These are phyloP conservation scores for Eriosoma lanigerum DNA, from an alignment of 1,140 invertebrate genomes.

Conservation along the genomic window DNA sequence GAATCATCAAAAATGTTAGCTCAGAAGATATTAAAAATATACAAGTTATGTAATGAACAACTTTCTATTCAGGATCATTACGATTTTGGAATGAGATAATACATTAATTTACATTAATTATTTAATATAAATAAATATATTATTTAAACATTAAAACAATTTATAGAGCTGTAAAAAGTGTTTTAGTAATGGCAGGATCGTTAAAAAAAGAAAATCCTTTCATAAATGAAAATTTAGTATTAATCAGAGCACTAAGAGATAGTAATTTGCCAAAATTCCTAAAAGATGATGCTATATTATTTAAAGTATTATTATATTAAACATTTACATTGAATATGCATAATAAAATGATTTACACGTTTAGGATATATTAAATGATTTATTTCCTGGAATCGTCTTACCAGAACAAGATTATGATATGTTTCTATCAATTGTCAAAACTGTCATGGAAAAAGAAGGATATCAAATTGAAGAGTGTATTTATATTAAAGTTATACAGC, in stretches of 20 bases:
- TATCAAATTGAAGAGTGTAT: slow-evolving; percentile 66
- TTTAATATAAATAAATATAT: background rate
- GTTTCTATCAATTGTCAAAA: slow-evolving; percentile 63
- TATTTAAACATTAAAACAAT: background rate
- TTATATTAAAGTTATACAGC: slow-evolving; percentile 67
- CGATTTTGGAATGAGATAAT: slow-evolving; percentile 80
- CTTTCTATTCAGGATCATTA: slow-evolving; percentile 91
- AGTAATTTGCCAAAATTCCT: slow-evolving; percentile 93
- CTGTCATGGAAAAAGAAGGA: slow-evolving; percentile 61
- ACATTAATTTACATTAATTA: no score
- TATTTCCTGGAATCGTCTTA: slow-evolving; percentile 82
- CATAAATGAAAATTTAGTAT: slow-evolving; percentile 74
- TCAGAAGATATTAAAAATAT: slow-evolving; percentile 89
- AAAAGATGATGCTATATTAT: slow-evolving; percentile 79
- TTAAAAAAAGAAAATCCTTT: slow-evolving; percentile 82
- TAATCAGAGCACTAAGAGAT: slow-evolving; percentile 82
- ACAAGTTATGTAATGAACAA: slow-evolving; percentile 88
- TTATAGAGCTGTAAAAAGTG: slow-evolving; percentile 64
- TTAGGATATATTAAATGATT: slow-evolving; percentile 82
- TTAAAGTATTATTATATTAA: slow-evolving; percentile 60
- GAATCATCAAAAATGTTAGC: slow-evolving; percentile 82
- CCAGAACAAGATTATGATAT: slow-evolving; percentile 77
- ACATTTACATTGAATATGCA: background rate
- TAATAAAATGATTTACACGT: slow-evolving; percentile 54
- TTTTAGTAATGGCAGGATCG: slow-evolving; percentile 84